Conservation (phyloP, 2,888 invertebrate species). For the Pharmacophagus antenor region DNA sequence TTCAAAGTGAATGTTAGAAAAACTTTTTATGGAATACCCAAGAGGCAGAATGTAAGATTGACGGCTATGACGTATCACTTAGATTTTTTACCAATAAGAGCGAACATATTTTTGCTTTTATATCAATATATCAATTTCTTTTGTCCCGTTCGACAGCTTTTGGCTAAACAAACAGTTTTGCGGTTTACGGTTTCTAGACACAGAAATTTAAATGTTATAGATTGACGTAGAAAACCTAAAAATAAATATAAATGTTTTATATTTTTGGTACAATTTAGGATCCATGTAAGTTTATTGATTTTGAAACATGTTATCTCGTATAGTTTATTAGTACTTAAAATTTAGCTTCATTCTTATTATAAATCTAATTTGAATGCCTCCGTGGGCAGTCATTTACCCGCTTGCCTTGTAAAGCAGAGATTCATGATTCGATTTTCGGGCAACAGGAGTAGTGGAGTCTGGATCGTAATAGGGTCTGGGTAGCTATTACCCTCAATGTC, state of each 20-base stretch:
- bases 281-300: no score
- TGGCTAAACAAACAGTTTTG: conserved; percentile 49
- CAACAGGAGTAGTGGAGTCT: no score
- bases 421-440: no score
- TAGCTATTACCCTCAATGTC: no score
- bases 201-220: conserved; percentile 13
- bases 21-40: conserved; percentile 70
- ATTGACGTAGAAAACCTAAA: not conserved
- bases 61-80: conserved; percentile 78
- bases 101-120: conserved; percentile 80
- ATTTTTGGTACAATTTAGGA: no score
- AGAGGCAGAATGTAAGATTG: conserved; percentile 63
- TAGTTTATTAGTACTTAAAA: no score
- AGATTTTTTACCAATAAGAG: conserved; percentile 70
- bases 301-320: no score
- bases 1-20: conserved; percentile 40
- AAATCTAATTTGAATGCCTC: no score
- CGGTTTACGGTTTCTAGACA: conserved; percentile 26
- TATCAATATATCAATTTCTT: conserved; percentile 76
- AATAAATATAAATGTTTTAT: not conserved
- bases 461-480: no score
- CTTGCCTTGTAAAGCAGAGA: no score
- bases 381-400: no score
- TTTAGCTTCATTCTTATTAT: no score
- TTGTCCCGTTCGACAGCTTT: conserved; percentile 60